Base-by-base conservation (phyloP, 2,113 vertebrate genomes). In the Psettodes erumei region DNA sequence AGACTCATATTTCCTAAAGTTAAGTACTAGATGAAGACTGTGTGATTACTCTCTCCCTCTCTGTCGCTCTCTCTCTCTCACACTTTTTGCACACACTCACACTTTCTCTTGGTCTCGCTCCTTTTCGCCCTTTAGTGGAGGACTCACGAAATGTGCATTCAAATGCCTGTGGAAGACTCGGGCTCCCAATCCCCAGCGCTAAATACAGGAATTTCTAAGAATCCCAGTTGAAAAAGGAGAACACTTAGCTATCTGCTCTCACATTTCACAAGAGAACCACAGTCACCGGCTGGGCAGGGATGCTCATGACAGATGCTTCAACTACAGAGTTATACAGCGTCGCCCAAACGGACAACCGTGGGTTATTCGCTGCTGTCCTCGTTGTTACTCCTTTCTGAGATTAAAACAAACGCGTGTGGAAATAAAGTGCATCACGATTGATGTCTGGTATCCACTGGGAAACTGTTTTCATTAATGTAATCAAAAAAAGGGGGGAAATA, bases 141-240 rank as follows among this genome's bases (percentile, higher is more conserved):
- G 85, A 86, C 90, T 90, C 88, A 85, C 77, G 53, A 85, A 93
- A 89, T 89, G 85, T 90, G 89, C 91, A 88, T 91, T 93, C 79
- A 90, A 91, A 89, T 82, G 90, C 85, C 84, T 87, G 87, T 85
- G 87, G 91, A 91, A 83, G 88, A 70, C 84, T 89, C 84, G 11
- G 82, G 86, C 83, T 87, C 87, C 88, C 85, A 92, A 93, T 93
- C 91, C 93, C 78, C 88, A 87, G 81, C 61, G 81, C 89, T 89
- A 93, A 93, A 92, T 86, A 88, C 89, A 86, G 82, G 82, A 85
- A 88, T 92, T 93, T 93, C 91, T 90, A 93, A 94, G 91, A 94
- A 94, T 90, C 86, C 71, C 82, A 83, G 90, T 92, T 93, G 83
- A 91, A 89, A 91, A 89, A 92, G 85, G 82, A 91, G 86, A n/a